These are phyloP conservation scores for Scaptomyza tumidula DNA, from an alignment of 2,888 invertebrate genomes.

Conservation along the genomic window DNA sequence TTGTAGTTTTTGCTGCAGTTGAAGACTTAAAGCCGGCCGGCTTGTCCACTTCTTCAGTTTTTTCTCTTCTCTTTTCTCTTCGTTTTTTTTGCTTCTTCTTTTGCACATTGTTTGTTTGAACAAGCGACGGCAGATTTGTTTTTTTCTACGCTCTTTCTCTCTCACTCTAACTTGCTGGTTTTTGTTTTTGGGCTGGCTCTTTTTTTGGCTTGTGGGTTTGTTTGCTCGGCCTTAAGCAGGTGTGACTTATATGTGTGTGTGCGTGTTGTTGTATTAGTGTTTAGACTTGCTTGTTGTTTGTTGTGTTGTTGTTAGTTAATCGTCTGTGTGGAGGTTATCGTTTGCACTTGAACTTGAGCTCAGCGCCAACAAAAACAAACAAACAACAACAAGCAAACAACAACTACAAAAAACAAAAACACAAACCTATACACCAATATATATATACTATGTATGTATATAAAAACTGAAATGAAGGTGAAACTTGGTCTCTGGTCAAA, in stretches of 20 bases:
- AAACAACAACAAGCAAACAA: slow-evolving; percentile 32
- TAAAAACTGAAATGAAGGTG: slow-evolving; percentile 8
- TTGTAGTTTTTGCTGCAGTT: slow-evolving; percentile 24
- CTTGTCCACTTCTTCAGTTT: slow-evolving; percentile 67
- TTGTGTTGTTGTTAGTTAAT: slow-evolving; percentile 65
- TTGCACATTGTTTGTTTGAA: slow-evolving; percentile 53
- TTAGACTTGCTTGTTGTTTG: slow-evolving; percentile 59
- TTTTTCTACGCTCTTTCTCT: slow-evolving; percentile 3
- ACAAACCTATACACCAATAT: slow-evolving; percentile 14
- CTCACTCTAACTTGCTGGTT: neutral
- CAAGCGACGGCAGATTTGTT: slow-evolving; percentile 57
- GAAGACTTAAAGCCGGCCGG: slow-evolving; percentile 68
- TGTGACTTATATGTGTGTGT: slow-evolving; percentile 50
- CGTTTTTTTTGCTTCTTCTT: slow-evolving; percentile 35
- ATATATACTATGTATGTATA: no score
- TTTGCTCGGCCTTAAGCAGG: slow-evolving; percentile 69
- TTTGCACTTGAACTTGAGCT: slow-evolving; percentile 81
- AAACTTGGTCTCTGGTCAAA: slow-evolving; percentile 39
- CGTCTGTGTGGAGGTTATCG: slow-evolving; percentile 72
- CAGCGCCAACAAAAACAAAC: slow-evolving; percentile 49
- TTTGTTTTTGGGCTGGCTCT: neutral
- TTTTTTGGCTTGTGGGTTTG: slow-evolving; percentile 38
- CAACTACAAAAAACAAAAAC: slow-evolving; percentile 20
- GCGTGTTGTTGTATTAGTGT: slow-evolving; percentile 31
- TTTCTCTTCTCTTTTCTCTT: slow-evolving; percentile 8